Conservation (phyloP, 2,888 invertebrate species). For the Drosophila mayaguana region DNA sequence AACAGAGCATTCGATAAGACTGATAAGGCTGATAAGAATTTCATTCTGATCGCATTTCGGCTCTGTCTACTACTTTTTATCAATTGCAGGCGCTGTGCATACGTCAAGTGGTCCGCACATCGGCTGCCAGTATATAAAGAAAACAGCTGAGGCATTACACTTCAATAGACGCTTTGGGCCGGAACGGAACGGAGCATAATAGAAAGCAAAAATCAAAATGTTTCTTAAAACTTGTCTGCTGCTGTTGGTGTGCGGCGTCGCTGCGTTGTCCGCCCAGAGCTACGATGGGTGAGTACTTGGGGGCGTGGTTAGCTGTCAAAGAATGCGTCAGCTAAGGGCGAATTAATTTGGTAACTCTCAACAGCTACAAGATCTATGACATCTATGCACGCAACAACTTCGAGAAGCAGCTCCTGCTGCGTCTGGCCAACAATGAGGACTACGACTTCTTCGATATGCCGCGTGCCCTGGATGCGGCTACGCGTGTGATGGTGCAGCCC, state of each 20-base stretch:
- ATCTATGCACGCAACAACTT: conserved; percentile 63
- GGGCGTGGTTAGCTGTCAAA: background rate
- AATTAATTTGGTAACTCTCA: background rate
- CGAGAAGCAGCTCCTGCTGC: conserved; percentile 74
- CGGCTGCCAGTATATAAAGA: conserved; percentile 51
- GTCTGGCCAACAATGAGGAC: conserved; percentile 61
- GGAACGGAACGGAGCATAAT: conserved; percentile 50
- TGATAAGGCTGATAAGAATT: conserved; percentile 59
- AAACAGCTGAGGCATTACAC: conserved; percentile 20
- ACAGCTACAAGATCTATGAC: conserved; percentile 83
- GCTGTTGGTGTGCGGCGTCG: conserved; percentile 55
- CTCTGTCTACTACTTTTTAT: conserved; percentile 18
- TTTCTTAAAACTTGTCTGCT: conserved; percentile 52
- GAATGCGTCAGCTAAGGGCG: conserved; percentile 10
- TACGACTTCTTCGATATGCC: conserved; percentile 82
- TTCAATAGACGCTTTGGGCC: conserved; percentile 50
- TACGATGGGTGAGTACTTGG: conserved; percentile 70
- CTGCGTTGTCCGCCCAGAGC: conserved; percentile 31
- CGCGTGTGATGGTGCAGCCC: conserved; percentile 82
- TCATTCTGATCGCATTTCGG: conserved; percentile 46
- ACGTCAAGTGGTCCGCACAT: conserved; percentile 35
- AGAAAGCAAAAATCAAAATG: conserved; percentile 36
- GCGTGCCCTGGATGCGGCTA: conserved; percentile 61
- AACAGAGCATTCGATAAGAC: conserved; percentile 44
- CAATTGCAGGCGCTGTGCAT: conserved; percentile 40